A percentile compares a stretch with the other conserved stretches of the same genome.
These are phyloP conservation scores for Cryptoprocta ferox DNA, from an alignment of 2,797 vertebrate genomes.

Conservation along the genomic window DNA sequence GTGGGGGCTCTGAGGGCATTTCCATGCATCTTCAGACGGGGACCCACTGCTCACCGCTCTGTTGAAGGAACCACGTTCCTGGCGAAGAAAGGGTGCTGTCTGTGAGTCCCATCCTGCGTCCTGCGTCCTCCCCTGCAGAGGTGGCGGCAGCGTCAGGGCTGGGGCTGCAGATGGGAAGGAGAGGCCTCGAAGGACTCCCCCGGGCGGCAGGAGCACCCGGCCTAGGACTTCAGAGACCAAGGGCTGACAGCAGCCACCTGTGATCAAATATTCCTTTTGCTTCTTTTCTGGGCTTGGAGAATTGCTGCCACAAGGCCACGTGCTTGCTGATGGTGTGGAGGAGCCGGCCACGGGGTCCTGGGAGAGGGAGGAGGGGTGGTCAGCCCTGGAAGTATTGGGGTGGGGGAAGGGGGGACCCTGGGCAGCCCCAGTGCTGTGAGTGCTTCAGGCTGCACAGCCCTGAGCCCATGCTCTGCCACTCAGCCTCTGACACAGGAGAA, in stretches of 20 bases:
- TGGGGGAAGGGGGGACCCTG: neutral
- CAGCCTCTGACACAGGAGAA: neutral
- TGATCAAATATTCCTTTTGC: constrained; percentile 87
- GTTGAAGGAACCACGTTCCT: neutral
- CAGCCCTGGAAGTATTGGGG: neutral
- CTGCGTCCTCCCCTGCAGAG: neutral
- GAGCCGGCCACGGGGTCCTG: neutral
- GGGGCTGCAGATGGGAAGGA: neutral
- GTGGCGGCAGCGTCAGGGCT: neutral
- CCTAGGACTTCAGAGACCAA: constrained; percentile 56
- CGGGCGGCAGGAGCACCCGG: neutral
- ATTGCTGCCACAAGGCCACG: neutral
- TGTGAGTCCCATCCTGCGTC: accelerated
- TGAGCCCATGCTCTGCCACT: neutral
- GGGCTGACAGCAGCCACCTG: constrained; percentile 66
- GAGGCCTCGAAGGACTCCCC: neutral
- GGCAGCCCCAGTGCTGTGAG: neutral
- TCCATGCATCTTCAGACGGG: neutral
- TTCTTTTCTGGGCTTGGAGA: constrained; percentile 20
- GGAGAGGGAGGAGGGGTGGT: neutral
- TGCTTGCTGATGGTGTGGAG: neutral
- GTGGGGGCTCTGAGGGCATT: neutral
- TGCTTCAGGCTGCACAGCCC: accelerated
- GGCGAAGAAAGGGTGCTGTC: neutral
- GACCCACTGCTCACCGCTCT: neutral